A percentile compares a stretch with the other conserved stretches of the same genome.
phyloP scores from a whole-genome alignment of 2,888 invertebrate genomes.

The Xestobium rufovillosum region DNA sequence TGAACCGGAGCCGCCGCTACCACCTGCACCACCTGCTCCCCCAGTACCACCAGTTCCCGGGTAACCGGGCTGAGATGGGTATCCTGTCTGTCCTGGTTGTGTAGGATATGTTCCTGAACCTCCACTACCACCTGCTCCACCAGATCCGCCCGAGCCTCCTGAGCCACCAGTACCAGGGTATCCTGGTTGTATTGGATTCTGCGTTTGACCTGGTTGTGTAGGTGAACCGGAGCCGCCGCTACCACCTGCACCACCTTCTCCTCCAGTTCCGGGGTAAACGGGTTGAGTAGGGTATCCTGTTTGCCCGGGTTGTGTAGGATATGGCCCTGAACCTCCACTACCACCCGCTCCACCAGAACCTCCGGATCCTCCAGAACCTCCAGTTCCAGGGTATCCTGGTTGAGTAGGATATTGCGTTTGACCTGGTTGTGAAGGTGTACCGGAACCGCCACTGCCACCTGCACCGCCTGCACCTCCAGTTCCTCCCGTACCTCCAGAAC shows the following conservation, averaged over 20 bases:
- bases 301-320: slow-evolving; percentile 14
- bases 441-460: neutral
- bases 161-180: slow-evolving; percentile 18
- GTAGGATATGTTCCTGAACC: slow-evolving; percentile 11
- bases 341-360: neutral
- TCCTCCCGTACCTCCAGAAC: neutral
- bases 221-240: slow-evolving; percentile 10
- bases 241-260: slow-evolving; percentile 26
- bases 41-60: slow-evolving; percentile 7
- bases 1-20: neutral
- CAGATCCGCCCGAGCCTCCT: slow-evolving; percentile 15
- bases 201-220: slow-evolving; percentile 17
- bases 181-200: slow-evolving; percentile 14
- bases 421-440: neutral
- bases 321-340: neutral
- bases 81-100: slow-evolving; percentile 6
- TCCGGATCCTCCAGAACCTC: neutral
- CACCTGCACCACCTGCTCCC: slow-evolving; percentile 11
- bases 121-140: slow-evolving; percentile 20
- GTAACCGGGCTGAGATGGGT: neutral
- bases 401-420: too few relatives aligned
- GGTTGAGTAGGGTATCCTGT: slow-evolving; percentile 18
- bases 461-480: neutral
- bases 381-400: neutral
- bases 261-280: slow-evolving; percentile 19